Evolutionary conservation across 2,797 vertebrate species (phyloP), one percentile per base, ranked within the genome.

Genomic region (Gallinago solitaria): DNA sequence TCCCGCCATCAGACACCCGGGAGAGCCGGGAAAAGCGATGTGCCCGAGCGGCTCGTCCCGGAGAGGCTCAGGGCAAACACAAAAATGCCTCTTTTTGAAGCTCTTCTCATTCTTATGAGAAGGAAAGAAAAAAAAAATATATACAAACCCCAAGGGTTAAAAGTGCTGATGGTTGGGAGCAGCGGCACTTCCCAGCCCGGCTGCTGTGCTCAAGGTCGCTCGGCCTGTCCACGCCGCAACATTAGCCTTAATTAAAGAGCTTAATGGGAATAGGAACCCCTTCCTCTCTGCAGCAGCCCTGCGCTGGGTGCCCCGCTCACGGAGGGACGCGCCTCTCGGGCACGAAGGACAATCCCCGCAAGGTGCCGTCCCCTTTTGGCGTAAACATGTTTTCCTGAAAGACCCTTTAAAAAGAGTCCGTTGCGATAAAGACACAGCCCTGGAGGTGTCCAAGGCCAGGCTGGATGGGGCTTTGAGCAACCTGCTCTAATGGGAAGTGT

Each of bases 161-260:
- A 68, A 68, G 30, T 30, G 63, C 67, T 57, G 33, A 27, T 18
- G 50, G 45, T 65, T 30, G 18, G 50, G 54, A 74, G 74, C 70
- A 11, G 43, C 17, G 43, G 8, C 50, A 41, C 80, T 78, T 87
- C 73, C 63, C 67, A 50, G 60, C 87, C 54, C 2, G 3, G 35
- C 43, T 37, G 33, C 54, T 59, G 25, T 60, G 78, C 69, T 88
- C 89, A 93, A 94, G 95, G 94, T 96, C 81, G 43, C 83, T 61
- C 56, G 73, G 54, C n/a, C 41, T 60, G 35, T 45, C 32, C 50
- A 15, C 12, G 12, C 61, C 56, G 90, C 79, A 77, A 28, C 20
- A 17, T 18, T 30, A 47, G 45, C 59, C 39, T 82, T 77, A 75
- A 86, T 27, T 53, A 92, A 23, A 6, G 47, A 68, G 69, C 57